These are phyloP conservation scores for Lasioglossum oenotherae DNA, from an alignment of 2,888 invertebrate genomes.

Conservation along the genomic window DNA sequence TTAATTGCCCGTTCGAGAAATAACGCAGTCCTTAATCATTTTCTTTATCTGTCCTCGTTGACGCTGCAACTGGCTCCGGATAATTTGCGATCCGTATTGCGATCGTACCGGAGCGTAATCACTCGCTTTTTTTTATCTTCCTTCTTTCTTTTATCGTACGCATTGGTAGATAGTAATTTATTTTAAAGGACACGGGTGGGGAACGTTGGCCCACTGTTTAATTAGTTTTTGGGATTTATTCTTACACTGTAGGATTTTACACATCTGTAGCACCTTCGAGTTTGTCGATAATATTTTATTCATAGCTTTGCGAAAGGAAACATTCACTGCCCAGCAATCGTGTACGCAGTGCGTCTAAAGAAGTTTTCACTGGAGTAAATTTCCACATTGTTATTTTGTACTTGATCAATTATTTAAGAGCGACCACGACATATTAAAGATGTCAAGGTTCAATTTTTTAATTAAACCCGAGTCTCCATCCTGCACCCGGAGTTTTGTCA, in stretches of 20 bases:
- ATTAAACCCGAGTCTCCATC: background rate
- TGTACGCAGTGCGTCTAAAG: too few relatives aligned
- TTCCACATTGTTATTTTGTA: too few relatives aligned
- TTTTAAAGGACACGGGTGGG: background rate
- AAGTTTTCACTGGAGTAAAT: too few relatives aligned
- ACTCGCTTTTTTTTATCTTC: background rate
- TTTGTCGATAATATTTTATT: background rate
- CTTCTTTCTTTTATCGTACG: background rate
- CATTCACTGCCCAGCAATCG: background rate
- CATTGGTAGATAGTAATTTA: background rate
- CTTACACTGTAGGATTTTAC: background rate
- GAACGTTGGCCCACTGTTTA: background rate
- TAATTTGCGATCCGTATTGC: background rate
- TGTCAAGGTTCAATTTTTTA: too few relatives aligned
- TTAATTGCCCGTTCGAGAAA: constrained; percentile 50
- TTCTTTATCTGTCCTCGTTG: constrained; percentile 14
- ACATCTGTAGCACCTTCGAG: background rate
- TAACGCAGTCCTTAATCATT: constrained; percentile 1
- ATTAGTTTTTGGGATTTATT: background rate
- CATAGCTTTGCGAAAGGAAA: background rate
- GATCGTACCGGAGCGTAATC: constrained; percentile 2
- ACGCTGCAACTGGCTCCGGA: background rate
- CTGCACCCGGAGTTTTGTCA: constrained; percentile 7
- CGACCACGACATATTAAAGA: too few relatives aligned
- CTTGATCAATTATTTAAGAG: too few relatives aligned